A percentile compares a stretch with the other conserved stretches of the same genome.
Conservation (phyloP, 1,140 invertebrate genomes). For the Papilio glaucus region DNA sequence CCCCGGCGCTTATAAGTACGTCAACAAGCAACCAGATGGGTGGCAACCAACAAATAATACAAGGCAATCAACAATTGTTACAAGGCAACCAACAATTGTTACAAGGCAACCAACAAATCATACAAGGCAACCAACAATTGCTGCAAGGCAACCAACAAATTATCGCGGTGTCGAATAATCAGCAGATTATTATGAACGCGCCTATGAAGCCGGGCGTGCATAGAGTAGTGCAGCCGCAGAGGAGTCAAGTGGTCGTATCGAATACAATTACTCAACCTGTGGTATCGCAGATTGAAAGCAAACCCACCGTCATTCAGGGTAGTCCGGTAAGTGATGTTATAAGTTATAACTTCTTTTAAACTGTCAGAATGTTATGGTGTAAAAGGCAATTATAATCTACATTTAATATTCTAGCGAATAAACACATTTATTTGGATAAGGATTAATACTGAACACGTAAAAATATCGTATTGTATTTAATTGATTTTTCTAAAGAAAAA, state of each 20-base stretch:
- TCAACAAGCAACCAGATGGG: conserved; percentile 62
- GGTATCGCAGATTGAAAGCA: conserved; percentile 51
- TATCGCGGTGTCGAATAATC: conserved; percentile 72
- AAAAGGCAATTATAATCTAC: no score
- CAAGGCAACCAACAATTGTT: conserved; percentile 42
- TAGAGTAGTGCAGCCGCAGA: conserved; percentile 64
- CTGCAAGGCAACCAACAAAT: conserved; percentile 73
- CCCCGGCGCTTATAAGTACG: conserved; percentile 67
- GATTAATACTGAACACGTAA: no score
- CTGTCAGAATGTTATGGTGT: no score
- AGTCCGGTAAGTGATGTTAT: conserved; percentile 52
- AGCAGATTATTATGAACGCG: conserved; percentile 73
- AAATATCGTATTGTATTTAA: no score
- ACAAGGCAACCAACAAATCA: conserved; percentile 37
- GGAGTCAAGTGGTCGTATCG: conserved; percentile 55
- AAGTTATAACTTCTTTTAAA: no score
- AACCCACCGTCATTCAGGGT: conserved; percentile 57
- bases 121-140: conserved; percentile 52
- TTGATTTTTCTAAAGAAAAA: no score
- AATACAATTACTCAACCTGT: conserved; percentile 42
- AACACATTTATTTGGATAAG: no score
- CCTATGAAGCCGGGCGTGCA: conserved; percentile 64
- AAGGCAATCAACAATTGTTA: conserved; percentile 35
- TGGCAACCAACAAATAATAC: conserved; percentile 42
- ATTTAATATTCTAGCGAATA: no score